These are phyloP conservation scores for Therioaphis trifolii DNA, from an alignment of 2,888 invertebrate genomes.

Conservation along the genomic window DNA sequence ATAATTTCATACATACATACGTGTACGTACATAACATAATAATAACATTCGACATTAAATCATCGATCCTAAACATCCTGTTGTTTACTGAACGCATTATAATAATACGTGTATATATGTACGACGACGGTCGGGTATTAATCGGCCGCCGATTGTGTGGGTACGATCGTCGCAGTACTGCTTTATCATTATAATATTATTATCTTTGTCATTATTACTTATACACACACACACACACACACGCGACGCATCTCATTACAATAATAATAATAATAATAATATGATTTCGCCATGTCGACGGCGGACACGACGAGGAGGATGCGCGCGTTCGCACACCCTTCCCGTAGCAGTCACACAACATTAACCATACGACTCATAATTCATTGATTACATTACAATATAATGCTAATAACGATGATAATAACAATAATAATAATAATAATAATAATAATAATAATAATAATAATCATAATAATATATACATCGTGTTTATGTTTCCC, in stretches of 20 bases:
- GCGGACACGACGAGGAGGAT: not conserved
- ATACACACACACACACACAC: too few species aligned
- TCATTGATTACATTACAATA: conserved; percentile 32
- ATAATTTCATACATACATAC: not conserved
- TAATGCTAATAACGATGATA: not conserved
- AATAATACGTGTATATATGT: not conserved
- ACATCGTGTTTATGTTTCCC: conserved; percentile 9
- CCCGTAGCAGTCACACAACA: conserved; percentile 40
- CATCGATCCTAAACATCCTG: conserved; percentile 33
- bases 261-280: conserved; percentile 7
- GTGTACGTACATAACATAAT: too few species aligned
- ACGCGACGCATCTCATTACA: not conserved
- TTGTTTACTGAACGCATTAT: not conserved
- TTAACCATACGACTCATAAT: conserved; percentile 45
- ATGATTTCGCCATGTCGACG: conserved; percentile 3
- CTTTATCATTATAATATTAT: too few species aligned
- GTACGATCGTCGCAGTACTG: too few species aligned
- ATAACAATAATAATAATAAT: not conserved
- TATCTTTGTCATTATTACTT: too few species aligned
- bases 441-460: not conserved
- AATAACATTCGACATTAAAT: not conserved
- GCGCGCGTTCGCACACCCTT: conserved; percentile 1
- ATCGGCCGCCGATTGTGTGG: too few species aligned
- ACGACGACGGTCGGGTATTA: too few species aligned
- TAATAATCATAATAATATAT: not conserved